Evolutionary conservation across 2,113 vertebrate genomes (phyloP).

Genomic region (Onychostruthus taczanowskii): DNA sequence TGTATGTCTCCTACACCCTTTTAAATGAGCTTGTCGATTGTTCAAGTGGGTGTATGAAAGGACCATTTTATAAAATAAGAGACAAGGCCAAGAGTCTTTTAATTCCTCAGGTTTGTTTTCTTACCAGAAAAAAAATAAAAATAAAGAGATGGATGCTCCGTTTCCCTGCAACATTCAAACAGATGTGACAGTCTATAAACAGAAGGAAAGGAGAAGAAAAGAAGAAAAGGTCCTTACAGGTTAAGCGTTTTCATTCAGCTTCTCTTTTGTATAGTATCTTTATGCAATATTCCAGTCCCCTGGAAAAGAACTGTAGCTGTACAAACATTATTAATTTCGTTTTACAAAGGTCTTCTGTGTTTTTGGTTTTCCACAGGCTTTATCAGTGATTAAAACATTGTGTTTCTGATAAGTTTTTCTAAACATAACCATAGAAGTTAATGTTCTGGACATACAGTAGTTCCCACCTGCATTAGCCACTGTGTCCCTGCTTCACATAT

Average conservation of each 20-base stretch:
- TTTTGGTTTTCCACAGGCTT: background rate
- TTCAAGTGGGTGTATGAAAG: background rate
- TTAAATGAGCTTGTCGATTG: background rate
- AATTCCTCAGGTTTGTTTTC: background rate
- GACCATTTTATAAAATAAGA: background rate
- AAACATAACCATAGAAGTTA: background rate
- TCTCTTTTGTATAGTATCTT: background rate
- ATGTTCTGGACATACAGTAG: background rate
- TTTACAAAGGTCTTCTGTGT: background rate
- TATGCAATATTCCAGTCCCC: background rate
- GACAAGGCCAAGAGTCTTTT: background rate
- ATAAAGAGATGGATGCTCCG: background rate
- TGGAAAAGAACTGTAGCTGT: background rate
- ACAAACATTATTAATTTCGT: background rate
- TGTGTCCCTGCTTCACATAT: background rate
- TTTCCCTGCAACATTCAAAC: background rate
- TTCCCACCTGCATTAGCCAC: background rate
- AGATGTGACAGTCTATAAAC: background rate
- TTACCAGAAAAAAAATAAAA: background rate
- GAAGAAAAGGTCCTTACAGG: background rate
- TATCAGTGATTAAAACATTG: background rate
- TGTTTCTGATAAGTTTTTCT: background rate
- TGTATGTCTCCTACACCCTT: background rate
- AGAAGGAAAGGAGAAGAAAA: conserved; percentile 10
- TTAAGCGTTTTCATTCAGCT: background rate